A percentile compares a stretch with the other conserved stretches of the same genome.
These are phyloP conservation scores for Athene noctua DNA, from an alignment of 2,113 vertebrate genomes.

Conservation along the genomic window DNA sequence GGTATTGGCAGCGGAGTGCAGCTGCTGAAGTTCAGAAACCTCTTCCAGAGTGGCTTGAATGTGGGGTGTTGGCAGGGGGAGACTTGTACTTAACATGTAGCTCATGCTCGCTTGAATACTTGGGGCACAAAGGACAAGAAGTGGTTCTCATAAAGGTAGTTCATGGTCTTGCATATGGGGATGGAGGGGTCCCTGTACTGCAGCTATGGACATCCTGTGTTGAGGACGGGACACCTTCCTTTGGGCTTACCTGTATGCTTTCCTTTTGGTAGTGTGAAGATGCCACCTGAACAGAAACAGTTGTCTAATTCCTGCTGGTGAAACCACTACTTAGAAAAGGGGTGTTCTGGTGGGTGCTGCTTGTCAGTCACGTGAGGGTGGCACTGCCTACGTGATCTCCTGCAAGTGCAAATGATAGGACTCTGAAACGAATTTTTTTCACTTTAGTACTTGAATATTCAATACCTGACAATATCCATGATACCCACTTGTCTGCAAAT, in stretches of 20 bases:
- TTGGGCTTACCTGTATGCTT: neutral
- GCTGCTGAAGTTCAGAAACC: neutral
- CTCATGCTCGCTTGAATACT: neutral
- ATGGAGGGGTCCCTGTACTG: neutral
- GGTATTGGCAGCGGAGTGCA: neutral
- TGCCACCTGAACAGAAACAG: neutral
- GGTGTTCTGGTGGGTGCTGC: neutral
- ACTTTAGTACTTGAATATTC: neutral
- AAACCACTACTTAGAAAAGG: neutral
- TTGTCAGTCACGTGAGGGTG: rapidly evolving
- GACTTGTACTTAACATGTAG: neutral
- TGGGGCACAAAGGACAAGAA: neutral
- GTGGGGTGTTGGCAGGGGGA: neutral
- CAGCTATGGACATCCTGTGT: neutral
- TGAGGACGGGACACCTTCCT: neutral
- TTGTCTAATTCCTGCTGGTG: neutral
- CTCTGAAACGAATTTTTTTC: neutral
- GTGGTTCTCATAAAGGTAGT: neutral
- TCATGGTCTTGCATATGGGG: neutral
- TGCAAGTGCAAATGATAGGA: neutral
- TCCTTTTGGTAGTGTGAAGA: neutral
- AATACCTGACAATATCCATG: neutral
- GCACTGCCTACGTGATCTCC: neutral
- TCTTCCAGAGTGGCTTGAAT: neutral
- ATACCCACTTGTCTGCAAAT: neutral